These are phyloP conservation scores for Indicator indicator DNA, from an alignment of 2,113 vertebrate species.

Conservation along the genomic window DNA sequence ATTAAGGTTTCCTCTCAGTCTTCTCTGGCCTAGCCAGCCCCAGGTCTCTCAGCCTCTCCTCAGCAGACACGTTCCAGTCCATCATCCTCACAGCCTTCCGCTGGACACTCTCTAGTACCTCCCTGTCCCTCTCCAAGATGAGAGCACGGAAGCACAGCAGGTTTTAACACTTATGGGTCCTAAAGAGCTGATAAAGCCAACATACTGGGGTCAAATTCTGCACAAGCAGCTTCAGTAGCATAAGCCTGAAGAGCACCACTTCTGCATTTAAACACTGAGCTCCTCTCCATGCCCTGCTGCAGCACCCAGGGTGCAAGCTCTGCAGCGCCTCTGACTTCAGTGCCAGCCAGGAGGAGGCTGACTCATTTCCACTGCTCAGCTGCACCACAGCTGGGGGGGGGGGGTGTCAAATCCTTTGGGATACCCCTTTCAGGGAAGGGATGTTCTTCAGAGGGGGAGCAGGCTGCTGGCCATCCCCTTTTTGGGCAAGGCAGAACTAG, in stretches of 20 bases:
- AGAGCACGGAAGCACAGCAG: background rate
- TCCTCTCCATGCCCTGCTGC: slow-evolving; percentile 1
- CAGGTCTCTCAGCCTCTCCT: too few relatives aligned
- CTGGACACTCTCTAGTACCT: too few relatives aligned
- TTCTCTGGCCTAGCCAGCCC: too few relatives aligned
- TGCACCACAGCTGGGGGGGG: background rate
- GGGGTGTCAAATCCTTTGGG: background rate
- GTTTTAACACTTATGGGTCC: background rate
- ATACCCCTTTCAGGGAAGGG: background rate
- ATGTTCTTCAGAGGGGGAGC: background rate
- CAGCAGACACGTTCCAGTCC: too few relatives aligned
- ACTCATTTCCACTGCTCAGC: background rate
- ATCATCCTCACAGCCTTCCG: too few relatives aligned
- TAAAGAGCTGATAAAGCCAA: slow-evolving; percentile 25
- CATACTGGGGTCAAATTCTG: slow-evolving; percentile 29
- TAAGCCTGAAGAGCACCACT: slow-evolving; percentile 37
- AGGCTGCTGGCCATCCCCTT: background rate
- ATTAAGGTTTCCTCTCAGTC: too few relatives aligned
- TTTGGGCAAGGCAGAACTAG: background rate
- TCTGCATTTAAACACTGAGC: slow-evolving; percentile 59
- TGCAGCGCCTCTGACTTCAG: background rate
- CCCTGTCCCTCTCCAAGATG: too few relatives aligned
- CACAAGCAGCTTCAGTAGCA: background rate
- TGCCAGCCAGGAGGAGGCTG: background rate
- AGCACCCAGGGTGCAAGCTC: background rate